A percentile compares a stretch with the other conserved stretches of the same genome.
phyloP scores from a whole-genome alignment of 2,888 invertebrate species.

The Lucinisca nassula region DNA sequence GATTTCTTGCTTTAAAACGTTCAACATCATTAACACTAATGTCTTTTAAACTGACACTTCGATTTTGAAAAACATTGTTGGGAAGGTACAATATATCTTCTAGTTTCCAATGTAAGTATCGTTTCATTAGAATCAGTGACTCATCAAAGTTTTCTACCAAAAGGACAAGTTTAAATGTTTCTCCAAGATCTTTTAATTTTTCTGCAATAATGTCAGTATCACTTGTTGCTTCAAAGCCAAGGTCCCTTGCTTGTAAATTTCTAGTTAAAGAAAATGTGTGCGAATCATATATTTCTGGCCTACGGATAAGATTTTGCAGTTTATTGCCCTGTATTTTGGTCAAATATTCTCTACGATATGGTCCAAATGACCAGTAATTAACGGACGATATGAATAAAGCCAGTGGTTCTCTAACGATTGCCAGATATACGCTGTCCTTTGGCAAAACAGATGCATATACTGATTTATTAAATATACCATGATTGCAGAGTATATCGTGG shows the following conservation, averaged over 20 bases:
- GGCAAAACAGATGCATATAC: constrained; percentile 20
- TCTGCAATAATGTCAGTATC: not conserved
- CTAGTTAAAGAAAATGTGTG: not conserved
- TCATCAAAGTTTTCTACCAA: constrained; percentile 37
- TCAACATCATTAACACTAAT: not conserved
- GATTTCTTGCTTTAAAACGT: not conserved
- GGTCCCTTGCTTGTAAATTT: not conserved
- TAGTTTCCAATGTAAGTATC: constrained; percentile 22
- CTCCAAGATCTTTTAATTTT: not conserved
- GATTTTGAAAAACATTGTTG: constrained; percentile 2
- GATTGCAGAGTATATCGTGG: constrained; percentile 41
- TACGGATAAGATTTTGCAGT: not conserved
- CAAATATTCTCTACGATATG: not conserved
- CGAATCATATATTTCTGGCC: not conserved
- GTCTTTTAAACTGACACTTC: not conserved
- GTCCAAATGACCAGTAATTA: not conserved
- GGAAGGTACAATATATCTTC: constrained; percentile 34
- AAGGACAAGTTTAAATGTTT: constrained; percentile 36
- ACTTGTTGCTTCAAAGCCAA: not conserved
- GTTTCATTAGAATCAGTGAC: constrained; percentile 34
- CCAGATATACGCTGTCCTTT: constrained; percentile 24
- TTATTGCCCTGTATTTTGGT: not conserved
- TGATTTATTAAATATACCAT: constrained; percentile 32
- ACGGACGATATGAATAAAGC: not conserved
- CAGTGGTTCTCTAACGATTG: not conserved